Percentiles rank a stretch among this genome's conserved stretches.
phyloP scores from a whole-genome alignment of 2,113 vertebrate genomes.

The Bos indicus region DNA sequence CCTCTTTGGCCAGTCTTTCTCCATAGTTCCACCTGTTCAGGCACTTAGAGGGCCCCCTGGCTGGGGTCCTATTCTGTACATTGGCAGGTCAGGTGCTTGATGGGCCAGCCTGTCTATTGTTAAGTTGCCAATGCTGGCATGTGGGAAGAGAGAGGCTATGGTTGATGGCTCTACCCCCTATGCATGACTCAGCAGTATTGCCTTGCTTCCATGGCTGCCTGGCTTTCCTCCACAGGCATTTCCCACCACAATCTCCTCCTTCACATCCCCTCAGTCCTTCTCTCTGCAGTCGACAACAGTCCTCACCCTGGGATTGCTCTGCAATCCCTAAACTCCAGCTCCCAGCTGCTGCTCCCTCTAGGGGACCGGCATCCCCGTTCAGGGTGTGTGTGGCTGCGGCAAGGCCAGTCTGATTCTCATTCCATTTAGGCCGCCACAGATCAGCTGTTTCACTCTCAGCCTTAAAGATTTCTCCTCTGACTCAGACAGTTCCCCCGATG shows the following conservation, averaged over 20 bases:
- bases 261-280: neutral
- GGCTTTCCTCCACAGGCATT: neutral
- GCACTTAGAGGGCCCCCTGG: neutral
- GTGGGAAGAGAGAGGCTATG: neutral
- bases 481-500: neutral
- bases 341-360: neutral
- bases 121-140: neutral
- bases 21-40: neutral
- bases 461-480: neutral
- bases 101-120: neutral
- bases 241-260: neutral
- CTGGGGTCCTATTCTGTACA: neutral
- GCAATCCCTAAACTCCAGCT: neutral
- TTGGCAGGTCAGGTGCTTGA: rapidly evolving
- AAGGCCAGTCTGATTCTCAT: neutral
- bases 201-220: neutral
- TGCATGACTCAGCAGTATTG: neutral
- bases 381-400: neutral
- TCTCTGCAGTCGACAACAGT: neutral
- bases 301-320: neutral
- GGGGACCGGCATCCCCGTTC: too few relatives aligned
- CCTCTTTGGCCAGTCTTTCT: neutral
- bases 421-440: neutral
- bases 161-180: neutral
- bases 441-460: neutral